Percentiles rank a stretch among this genome's conserved stretches.
Conservation (phyloP, 2,113 vertebrate genomes). For the Lophochroa leadbeateri region DNA sequence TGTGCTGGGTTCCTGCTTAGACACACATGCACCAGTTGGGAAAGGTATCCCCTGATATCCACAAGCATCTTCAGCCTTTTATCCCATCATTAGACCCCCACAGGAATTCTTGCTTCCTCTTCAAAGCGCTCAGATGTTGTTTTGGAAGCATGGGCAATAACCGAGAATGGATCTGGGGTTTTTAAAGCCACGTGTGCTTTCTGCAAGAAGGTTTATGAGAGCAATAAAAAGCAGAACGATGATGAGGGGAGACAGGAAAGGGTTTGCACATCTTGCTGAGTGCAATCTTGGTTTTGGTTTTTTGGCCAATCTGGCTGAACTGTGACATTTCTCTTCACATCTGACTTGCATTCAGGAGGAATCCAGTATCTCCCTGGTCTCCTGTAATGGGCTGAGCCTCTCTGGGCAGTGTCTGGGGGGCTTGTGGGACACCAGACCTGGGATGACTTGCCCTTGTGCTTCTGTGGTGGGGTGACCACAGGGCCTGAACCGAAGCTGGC, state of each 20-base stretch:
- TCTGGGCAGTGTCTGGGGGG: neutral
- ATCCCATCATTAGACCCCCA: neutral
- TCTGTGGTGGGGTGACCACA: neutral
- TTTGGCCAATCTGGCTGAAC: neutral
- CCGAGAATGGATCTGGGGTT: neutral
- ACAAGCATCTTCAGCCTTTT: neutral
- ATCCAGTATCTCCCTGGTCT: neutral
- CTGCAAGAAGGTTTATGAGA: neutral
- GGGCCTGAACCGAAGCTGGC: neutral
- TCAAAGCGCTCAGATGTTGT: neutral
- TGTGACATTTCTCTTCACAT: neutral
- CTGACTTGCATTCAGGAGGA: constrained; percentile 5
- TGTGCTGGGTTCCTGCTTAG: neutral
- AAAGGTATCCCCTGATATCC: neutral
- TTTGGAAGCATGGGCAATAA: neutral
- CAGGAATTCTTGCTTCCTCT: neutral
- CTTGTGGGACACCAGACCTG: neutral
- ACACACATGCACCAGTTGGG: neutral
- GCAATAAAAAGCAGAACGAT: neutral
- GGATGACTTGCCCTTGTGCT: neutral
- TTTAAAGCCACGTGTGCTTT: neutral
- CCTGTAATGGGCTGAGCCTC: neutral
- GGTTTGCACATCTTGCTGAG: neutral
- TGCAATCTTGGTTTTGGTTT: neutral
- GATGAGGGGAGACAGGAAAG: neutral